Conservation (phyloP, 2,113 vertebrate species). For the Chaetops frenatus region DNA sequence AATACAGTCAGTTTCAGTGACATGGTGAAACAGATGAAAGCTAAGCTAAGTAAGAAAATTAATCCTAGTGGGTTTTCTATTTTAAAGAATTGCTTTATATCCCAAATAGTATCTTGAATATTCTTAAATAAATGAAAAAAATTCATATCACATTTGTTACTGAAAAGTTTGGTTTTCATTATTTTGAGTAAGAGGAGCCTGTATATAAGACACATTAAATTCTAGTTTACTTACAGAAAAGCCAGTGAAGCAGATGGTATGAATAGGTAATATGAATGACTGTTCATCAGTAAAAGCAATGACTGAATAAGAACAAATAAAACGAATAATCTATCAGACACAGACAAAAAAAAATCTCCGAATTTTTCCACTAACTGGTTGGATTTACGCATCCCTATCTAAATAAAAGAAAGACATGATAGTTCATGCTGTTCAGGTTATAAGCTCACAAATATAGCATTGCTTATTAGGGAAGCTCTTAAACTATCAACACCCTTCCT, state of each 20-base stretch:
- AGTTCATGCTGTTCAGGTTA: background rate
- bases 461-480: conserved; percentile 38
- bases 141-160: background rate
- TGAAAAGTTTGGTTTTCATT: background rate
- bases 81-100: background rate
- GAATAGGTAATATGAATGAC: background rate
- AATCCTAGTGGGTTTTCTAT: background rate
- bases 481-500: conserved; percentile 42
- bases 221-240: background rate
- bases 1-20: background rate
- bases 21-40: background rate
- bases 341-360: background rate
- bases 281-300: background rate
- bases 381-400: background rate
- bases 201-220: background rate
- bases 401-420: background rate
- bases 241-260: background rate
- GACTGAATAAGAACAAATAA: background rate
- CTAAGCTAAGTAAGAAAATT: background rate
- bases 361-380: background rate
- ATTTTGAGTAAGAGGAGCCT: background rate
- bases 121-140: background rate
- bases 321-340: background rate
- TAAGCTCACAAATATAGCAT: background rate
- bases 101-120: background rate